Conservation (phyloP, 2,888 invertebrate genomes). For the Spilosoma lubricipeda region DNA sequence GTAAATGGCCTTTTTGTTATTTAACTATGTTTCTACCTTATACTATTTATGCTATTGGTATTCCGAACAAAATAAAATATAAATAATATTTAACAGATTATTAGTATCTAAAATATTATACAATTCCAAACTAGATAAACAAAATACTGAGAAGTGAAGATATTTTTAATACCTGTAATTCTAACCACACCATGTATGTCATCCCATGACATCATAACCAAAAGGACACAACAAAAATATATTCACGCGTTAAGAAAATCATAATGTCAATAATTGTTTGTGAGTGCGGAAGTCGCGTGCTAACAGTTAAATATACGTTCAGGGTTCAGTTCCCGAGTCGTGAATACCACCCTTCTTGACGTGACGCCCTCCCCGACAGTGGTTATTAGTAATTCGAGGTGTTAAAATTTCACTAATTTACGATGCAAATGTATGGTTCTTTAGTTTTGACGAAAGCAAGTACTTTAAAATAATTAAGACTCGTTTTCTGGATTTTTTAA, state of each 20-base stretch:
- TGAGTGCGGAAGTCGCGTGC: conserved; percentile 74
- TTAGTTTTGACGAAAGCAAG: neutral
- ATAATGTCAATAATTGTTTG: conserved; percentile 64
- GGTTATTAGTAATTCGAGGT: conserved; percentile 56
- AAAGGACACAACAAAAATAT: conserved; percentile 31
- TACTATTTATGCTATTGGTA: no score
- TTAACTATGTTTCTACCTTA: no score
- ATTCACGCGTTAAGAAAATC: conserved; percentile 53
- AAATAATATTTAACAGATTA: no score
- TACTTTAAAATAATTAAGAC: neutral
- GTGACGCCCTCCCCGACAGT: conserved; percentile 54
- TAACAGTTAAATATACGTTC: conserved; percentile 57
- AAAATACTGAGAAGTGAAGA: no score
- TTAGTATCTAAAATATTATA: no score
- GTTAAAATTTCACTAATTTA: conserved; percentile 46
- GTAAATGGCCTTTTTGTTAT: no score
- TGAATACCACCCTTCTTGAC: conserved; percentile 48
- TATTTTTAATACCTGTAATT: neutral
- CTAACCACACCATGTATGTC: conserved; percentile 12
- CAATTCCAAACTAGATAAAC: no score
- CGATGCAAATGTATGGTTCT: neutral
- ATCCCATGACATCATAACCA: conserved; percentile 29
- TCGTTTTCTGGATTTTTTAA: conserved; percentile 5
- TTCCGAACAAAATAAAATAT: no score
- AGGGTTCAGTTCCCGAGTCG: conserved; percentile 57